These are phyloP conservation scores for Meles meles DNA, from an alignment of 2,113 vertebrate species.

Conservation along the genomic window DNA sequence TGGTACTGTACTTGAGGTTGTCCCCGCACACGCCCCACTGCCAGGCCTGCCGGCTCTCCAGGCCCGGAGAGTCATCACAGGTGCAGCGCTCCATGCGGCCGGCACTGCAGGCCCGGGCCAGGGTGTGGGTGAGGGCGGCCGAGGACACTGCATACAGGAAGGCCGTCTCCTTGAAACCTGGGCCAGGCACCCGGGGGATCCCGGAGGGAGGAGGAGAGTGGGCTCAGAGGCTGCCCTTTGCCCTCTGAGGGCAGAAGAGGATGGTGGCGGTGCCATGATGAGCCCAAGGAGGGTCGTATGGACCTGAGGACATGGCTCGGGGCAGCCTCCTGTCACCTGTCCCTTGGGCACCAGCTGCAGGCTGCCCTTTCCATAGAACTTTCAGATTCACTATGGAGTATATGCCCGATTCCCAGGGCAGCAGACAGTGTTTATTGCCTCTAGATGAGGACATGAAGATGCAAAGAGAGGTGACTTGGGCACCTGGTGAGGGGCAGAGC, in stretches of 20 bases:
- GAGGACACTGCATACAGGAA: conserved; percentile 95
- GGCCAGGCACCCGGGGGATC: background rate
- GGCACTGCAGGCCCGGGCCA: conserved; percentile 96
- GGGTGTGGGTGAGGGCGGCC: conserved; percentile 91
- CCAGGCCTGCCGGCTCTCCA: conserved; percentile 97
- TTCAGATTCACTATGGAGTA: background rate
- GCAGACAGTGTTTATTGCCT: background rate
- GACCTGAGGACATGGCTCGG: background rate
- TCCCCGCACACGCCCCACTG: conserved; percentile 98
- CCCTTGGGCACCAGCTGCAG: background rate
- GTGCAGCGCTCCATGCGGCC: conserved; percentile 99
- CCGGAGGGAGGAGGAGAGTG: background rate
- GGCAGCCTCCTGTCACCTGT: background rate
- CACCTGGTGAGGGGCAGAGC: background rate
- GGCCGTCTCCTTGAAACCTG: conserved; percentile 98
- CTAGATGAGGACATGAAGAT: background rate
- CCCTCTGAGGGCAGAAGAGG: background rate
- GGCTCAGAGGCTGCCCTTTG: background rate
- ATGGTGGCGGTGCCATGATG: accelerated
- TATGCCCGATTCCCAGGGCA: background rate
- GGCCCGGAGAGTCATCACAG: conserved; percentile 95
- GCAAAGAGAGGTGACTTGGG: background rate
- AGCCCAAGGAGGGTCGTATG: accelerated
- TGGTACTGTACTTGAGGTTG: conserved; percentile 98
- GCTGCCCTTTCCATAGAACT: background rate